Base-by-base conservation (phyloP, 2,797 vertebrate species). In the Falco biarmicus region DNA sequence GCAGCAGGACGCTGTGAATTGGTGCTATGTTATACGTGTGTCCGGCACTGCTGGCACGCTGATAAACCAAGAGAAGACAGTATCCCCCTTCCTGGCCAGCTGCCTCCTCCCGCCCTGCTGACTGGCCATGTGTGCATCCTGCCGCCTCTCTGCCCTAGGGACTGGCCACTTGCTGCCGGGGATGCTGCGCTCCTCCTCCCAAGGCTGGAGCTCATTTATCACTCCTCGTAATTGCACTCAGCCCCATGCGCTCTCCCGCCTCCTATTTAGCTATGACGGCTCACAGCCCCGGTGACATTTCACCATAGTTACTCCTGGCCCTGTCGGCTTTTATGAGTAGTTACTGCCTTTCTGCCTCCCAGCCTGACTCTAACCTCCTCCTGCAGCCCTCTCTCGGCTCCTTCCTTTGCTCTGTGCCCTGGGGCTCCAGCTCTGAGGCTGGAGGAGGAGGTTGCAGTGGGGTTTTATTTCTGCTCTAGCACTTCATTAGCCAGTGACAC, bases 401-500 rank as follows among this genome's bases (percentile, higher is more conserved):
- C 37, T 39, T 54, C 32, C 53, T n/a, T 51, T 11, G 32, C 14
- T 1, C 54, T 13, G 29, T 0, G 6, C n/a, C 54, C 47, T 8
- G 39, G 10, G 48, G 50, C 54, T 73, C 24, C 19, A 15, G 66
- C 21, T 61, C 43, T 69, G 3, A 37, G 60, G 73, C 45, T 7
- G 4, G 48, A 15, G 21, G 14, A 29, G 57, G 39, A 66, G 61
- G 57, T 24, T 0, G 3, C 57, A 10, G 22, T 0, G 15, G n/a
- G 63, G n/a, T 61, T 90, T 89, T 63, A 70, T 22, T 73, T 50
- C 70, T 34, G 32, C 51, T 54, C 31, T n/a, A 86, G 94, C 95
- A 68, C 95, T 97, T 97, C 93, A 76, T 98, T 97, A 45, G 45
- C 45, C 39, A 63, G 37, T 5, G 6, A 20, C 28, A 26, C 60